Evolutionary conservation across 2,888 invertebrate species (phyloP), one percentile per base, ranked within the genome.

Genomic region (Apantesis nais): DNA sequence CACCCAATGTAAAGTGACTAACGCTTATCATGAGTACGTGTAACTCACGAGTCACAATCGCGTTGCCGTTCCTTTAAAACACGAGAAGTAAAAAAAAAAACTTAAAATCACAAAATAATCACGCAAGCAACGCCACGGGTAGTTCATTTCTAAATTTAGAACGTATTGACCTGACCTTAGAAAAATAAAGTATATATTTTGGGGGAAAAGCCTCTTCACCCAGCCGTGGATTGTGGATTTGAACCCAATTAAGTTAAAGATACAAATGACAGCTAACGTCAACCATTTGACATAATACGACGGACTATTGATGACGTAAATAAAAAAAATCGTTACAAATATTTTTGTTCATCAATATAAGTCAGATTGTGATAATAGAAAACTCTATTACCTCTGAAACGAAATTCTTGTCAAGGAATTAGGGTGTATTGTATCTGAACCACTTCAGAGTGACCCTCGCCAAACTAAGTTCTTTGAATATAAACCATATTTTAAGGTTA

Each of bases 351-450:
- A 64, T 72, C 75, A 72, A 78, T 73, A 84, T 76, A 78, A 74
- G 74, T 76, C 77, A 69, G 48, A 68, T 58, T 29, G 73, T 75
- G 75, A 71, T 74, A 75, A 74, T 71, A 77, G 79, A 76, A 74
- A 73, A 76, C 76, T 67, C 70, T 80, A 80, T 72, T 68, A 41
- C 62, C 68, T 74, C 76, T 82, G 73, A 85, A 84, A 79, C 75
- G 78, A 78, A 84, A 82, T 78, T 73, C 78, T 73, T 85, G 85
- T 86, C 77, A 75, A 81, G 79, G 72, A 81, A 83, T 82, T 83
- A 80, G 79, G 74, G 76, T 31, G 29, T 44, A 31, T 44, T 19
- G 29, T 44, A 44, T 16, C 34, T 52, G 22, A 34, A 62, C 8
- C 37, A 62, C 9, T 34, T 12, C 7, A 31, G 34, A 37, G 1